Percentiles rank a stretch among this genome's conserved stretches.
Evolutionary conservation across 2,888 invertebrate species (phyloP).

Genomic region (Torymus aiolomorphi): DNA sequence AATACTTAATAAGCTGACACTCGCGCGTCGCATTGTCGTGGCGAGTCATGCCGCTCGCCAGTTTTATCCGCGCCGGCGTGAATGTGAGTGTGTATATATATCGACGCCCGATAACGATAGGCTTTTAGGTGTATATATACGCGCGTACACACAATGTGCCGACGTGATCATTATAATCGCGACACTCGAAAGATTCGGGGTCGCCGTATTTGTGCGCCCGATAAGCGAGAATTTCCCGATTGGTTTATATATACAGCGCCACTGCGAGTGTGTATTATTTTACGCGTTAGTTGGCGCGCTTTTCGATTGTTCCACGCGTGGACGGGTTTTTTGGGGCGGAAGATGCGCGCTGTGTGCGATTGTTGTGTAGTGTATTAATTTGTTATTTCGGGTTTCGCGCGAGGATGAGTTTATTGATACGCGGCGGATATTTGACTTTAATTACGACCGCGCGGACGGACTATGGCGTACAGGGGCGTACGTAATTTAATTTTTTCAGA

Average conservation of each 20-base stretch:
- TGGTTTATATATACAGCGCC: not conserved
- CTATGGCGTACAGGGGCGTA: no score
- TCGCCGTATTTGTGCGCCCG: not conserved
- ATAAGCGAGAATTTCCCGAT: constrained; percentile 41
- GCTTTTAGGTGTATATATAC: not conserved
- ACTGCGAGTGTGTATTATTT: not conserved
- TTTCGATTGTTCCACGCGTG: not conserved
- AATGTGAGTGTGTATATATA: not conserved
- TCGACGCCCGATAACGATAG: constrained; percentile 48
- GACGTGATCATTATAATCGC: constrained; percentile 43
- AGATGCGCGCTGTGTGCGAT: no score
- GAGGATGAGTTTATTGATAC: no score
- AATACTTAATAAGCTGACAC: constrained; percentile 43
- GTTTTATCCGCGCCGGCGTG: constrained; percentile 27
- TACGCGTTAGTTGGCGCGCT: constrained; percentile 26
- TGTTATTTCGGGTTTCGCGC: no score
- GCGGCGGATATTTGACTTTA: no score
- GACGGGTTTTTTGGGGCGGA: constrained; percentile 1
- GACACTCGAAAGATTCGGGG: constrained; percentile 43
- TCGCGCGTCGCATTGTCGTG: constrained; percentile 14
- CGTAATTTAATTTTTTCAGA: no score
- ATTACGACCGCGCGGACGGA: no score
- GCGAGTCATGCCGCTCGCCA: constrained; percentile 34
- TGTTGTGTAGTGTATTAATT: no score
- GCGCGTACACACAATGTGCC: not conserved